phyloP scores from a whole-genome alignment of 2,888 invertebrate genomes.

The Euplagia quadripunctaria region DNA sequence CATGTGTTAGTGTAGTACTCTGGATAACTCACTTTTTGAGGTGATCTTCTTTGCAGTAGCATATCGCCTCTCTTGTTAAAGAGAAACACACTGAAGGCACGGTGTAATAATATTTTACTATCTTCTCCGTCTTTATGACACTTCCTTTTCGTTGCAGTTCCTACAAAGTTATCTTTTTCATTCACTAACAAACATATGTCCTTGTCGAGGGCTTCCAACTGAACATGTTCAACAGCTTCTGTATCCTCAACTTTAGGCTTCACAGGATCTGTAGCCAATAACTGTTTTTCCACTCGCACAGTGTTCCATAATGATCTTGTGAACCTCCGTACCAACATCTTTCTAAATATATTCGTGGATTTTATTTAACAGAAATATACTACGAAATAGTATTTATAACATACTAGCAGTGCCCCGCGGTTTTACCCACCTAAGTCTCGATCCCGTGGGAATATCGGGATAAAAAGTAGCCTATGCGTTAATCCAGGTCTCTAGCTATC shows the following conservation, averaged over 20 bases:
- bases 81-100: conserved; percentile 99
- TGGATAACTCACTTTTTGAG: conserved; percentile 94
- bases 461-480: too few relatives aligned
- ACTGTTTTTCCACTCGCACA: conserved; percentile 67
- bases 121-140: conserved; percentile 93
- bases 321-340: conserved; percentile 77
- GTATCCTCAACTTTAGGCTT: conserved; percentile 67
- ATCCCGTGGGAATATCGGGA: too few relatives aligned
- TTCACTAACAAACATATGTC: conserved; percentile 95
- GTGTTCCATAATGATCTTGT: conserved; percentile 74
- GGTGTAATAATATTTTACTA: conserved; percentile 93
- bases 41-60: conserved; percentile 95
- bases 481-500: too few relatives aligned
- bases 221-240: conserved; percentile 71
- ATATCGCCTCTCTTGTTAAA: conserved; percentile 96
- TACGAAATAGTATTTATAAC: not conserved
- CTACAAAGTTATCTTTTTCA: conserved; percentile 93
- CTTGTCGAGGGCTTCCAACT: conserved; percentile 79
- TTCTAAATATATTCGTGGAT: not conserved
- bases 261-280: conserved; percentile 73
- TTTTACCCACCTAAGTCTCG: too few relatives aligned
- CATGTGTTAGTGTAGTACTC: conserved; percentile 97
- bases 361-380: not conserved
- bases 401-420: too few relatives aligned
- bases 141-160: conserved; percentile 94